Evolutionary conservation across 2,888 invertebrate genomes (phyloP).

Genomic region (Melangyna quadrimaculata): DNA sequence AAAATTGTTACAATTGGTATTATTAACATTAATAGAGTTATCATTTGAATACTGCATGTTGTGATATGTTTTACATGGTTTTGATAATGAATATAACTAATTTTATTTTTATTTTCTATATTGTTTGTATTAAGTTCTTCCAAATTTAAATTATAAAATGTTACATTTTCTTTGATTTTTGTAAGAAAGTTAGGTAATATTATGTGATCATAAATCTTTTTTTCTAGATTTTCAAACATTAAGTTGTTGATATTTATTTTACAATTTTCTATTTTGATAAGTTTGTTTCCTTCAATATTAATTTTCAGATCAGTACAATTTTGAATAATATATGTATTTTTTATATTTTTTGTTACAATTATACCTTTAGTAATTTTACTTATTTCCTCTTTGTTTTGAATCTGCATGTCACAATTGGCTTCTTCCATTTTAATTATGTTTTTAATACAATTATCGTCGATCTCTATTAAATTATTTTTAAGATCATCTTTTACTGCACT

Average conservation of each 20-base stretch:
- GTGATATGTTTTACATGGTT: neutral
- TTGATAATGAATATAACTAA: neutral
- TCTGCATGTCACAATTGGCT: neutral
- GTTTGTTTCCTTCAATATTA: neutral
- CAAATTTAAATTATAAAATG: neutral
- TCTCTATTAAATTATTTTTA: neutral
- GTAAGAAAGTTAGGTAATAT: neutral
- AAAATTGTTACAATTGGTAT: neutral
- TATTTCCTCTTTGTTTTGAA: slow-evolving; percentile 6
- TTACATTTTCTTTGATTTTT: neutral
- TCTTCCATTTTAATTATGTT: slow-evolving; percentile 31
- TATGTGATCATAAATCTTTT: neutral
- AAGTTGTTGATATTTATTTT: neutral
- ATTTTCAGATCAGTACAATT: neutral
- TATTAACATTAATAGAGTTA: neutral
- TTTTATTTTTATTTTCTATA: neutral
- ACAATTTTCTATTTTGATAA: neutral
- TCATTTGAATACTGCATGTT: neutral
- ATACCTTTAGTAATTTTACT: neutral
- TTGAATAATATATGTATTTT: neutral
- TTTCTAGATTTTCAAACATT: neutral
- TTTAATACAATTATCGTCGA: neutral
- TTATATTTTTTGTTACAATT: neutral
- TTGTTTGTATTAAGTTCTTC: neutral
- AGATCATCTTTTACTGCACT: slow-evolving; percentile 35